Evolutionary conservation across 1,140 invertebrate genomes (phyloP).

Genomic region (Riptortus pedestris): DNA sequence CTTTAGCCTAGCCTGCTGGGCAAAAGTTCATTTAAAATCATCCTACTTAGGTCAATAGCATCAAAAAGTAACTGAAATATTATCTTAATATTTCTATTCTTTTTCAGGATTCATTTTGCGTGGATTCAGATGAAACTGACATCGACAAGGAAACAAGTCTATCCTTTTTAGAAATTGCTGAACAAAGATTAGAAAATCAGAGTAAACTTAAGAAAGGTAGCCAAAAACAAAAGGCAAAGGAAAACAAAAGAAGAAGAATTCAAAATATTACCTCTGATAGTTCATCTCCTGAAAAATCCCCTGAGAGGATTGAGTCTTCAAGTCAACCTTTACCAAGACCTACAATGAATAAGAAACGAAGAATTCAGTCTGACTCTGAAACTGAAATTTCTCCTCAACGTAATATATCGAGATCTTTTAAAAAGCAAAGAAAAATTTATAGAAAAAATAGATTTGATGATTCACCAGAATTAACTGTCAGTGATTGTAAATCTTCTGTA

Average conservation of each 20-base stretch:
- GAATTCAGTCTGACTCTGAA: not conserved
- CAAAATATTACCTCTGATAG: not conserved
- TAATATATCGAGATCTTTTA: no score
- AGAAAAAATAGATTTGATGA: no score
- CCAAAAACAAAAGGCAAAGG: constrained; percentile 10
- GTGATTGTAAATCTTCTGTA: no score
- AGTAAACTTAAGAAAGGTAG: not conserved
- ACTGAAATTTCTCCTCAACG: not conserved
- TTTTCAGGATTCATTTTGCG: constrained; percentile 30
- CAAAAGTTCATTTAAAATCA: no score
- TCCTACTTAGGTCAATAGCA: no score
- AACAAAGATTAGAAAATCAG: constrained; percentile 22
- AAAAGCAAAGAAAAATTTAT: no score
- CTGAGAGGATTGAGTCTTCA: not conserved
- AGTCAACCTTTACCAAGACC: not conserved
- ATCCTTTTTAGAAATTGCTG: constrained; percentile 26
- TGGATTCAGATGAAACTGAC: constrained; percentile 19
- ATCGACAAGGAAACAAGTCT: constrained; percentile 10
- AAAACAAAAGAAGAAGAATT: not conserved
- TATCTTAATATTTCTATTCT: no score
- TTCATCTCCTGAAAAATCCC: no score
- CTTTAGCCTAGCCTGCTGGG: no score
- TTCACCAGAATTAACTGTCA: no score
- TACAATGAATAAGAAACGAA: not conserved
- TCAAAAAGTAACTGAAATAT: no score